Evolutionary conservation across 2,797 vertebrate species (phyloP).

Genomic region (Enteromius thamalakanensis): DNA sequence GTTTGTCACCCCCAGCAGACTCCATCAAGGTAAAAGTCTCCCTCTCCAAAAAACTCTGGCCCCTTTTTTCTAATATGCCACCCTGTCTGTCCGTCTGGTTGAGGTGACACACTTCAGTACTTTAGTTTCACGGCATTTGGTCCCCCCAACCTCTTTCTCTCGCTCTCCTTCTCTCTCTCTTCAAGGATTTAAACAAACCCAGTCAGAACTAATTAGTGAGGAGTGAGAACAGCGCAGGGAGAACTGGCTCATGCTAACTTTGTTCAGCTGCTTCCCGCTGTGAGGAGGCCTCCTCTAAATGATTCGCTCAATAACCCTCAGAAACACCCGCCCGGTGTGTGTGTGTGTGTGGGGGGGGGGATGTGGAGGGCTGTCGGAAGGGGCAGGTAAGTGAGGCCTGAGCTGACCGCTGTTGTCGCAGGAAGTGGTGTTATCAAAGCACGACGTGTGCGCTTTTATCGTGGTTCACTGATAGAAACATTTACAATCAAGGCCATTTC

Average conservation of each 20-base stretch:
- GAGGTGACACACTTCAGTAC: slow-evolving; percentile 81
- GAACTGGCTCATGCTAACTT: slow-evolving; percentile 82
- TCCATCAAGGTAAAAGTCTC: slow-evolving; percentile 57
- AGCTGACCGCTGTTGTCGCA: slow-evolving; percentile 55
- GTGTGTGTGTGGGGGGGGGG: slow-evolving; percentile 22
- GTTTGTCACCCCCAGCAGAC: slow-evolving; percentile 66
- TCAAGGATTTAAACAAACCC: slow-evolving; percentile 85
- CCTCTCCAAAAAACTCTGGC: slow-evolving; percentile 63
- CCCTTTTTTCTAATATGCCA: slow-evolving; percentile 73
- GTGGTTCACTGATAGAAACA: not conserved
- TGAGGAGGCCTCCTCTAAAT: slow-evolving; percentile 84
- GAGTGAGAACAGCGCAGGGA: slow-evolving; percentile 82
- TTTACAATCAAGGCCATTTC: slow-evolving; percentile 1
- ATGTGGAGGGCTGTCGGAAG: slow-evolving; percentile 49
- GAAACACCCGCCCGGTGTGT: slow-evolving; percentile 75
- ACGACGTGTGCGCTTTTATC: slow-evolving; percentile 37
- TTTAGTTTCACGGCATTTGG: slow-evolving; percentile 70
- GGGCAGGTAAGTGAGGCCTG: slow-evolving; percentile 56
- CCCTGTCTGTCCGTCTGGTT: slow-evolving; percentile 72
- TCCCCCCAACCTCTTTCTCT: slow-evolving; percentile 60
- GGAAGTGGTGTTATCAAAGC: slow-evolving; percentile 50
- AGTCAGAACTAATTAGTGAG: slow-evolving; percentile 85
- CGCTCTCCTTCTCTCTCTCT: slow-evolving; percentile 72
- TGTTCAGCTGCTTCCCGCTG: slow-evolving; percentile 88
- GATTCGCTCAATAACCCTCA: slow-evolving; percentile 83